A percentile compares a stretch with the other conserved stretches of the same genome.
phyloP scores from a whole-genome alignment of 37 sponge, comb jelly and placozoan species.

The Petrosia ficiformis region DNA sequence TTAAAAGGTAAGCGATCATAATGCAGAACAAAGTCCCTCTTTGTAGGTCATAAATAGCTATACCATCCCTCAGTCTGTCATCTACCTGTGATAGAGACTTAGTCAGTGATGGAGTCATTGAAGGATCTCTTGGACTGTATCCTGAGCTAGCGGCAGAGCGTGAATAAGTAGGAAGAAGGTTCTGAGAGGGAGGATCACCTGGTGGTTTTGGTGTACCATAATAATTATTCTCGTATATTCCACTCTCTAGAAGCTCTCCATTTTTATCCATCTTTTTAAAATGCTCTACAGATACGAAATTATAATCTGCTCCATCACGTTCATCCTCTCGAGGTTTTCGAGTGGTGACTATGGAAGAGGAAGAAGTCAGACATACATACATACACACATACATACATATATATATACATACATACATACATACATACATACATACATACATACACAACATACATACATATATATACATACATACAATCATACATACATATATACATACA shows the following conservation, averaged over 20 bases:
- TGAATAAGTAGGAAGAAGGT: conserved; percentile 32
- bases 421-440: too few relatives aligned
- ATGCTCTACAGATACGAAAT: conserved; percentile 84
- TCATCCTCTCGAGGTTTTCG: conserved; percentile 79
- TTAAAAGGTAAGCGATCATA: too few relatives aligned
- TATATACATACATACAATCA: too few relatives aligned
- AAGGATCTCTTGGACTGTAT: conserved; percentile 42
- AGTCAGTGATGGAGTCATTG: conserved; percentile 19
- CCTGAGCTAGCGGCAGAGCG: conserved; percentile 49
- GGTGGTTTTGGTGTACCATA: conserved; percentile 97
- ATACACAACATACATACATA: too few relatives aligned
- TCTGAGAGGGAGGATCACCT: conserved; percentile 52
- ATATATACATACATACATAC: conserved; percentile 7
- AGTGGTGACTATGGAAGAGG: conserved; percentile 76
- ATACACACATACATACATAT: conserved; percentile 2
- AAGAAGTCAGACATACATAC: background rate
- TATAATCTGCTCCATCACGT: conserved; percentile 88
- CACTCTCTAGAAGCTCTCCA: conserved; percentile 88
- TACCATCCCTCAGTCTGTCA: too few relatives aligned
- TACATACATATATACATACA: background rate
- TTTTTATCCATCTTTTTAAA: conserved; percentile 80
- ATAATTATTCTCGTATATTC: conserved; percentile 78
- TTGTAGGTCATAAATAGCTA: too few relatives aligned
- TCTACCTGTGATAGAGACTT: conserved; percentile 10
- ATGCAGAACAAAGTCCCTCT: too few relatives aligned